Conservation (phyloP, 2,113 vertebrate genomes). For the Chinchilla lanigera region DNA sequence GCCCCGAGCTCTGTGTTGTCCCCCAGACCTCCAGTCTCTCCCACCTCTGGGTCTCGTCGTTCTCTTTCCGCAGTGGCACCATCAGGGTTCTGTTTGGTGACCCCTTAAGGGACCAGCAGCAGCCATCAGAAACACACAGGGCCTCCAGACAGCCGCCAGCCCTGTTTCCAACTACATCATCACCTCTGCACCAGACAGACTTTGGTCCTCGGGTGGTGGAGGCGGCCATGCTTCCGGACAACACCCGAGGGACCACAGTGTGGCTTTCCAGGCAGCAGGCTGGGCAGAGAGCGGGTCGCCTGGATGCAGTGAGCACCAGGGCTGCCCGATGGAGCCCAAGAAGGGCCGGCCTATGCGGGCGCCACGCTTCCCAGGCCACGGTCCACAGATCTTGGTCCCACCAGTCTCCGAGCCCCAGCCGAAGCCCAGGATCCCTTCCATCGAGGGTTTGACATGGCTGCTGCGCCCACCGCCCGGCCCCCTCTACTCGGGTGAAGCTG, state of each 20-base stretch:
- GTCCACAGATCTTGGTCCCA: neutral
- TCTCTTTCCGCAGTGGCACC: neutral
- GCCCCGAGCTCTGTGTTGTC: neutral
- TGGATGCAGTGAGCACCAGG: neutral
- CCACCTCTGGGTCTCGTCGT: neutral
- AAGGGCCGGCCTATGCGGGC: too few relatives aligned
- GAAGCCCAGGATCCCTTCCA: neutral
- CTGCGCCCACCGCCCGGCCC: neutral
- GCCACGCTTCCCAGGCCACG: neutral
- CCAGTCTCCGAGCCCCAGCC: neutral
- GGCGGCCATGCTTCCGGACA: fast-evolving
- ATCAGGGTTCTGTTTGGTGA: neutral
- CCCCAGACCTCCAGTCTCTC: neutral
- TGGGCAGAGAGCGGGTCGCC: neutral
- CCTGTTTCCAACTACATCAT: neutral
- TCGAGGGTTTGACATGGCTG: neutral
- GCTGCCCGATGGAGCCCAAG: neutral
- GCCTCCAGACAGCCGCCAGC: neutral
- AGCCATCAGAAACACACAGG: neutral
- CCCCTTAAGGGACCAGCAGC: neutral
- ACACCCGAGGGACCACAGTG: fast-evolving
- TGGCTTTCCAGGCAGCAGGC: neutral
- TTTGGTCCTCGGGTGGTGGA: neutral
- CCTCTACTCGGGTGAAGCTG: neutral
- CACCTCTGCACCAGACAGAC: neutral